phyloP scores from a whole-genome alignment of 1,140 invertebrate species.

The Lepidurus apus region DNA sequence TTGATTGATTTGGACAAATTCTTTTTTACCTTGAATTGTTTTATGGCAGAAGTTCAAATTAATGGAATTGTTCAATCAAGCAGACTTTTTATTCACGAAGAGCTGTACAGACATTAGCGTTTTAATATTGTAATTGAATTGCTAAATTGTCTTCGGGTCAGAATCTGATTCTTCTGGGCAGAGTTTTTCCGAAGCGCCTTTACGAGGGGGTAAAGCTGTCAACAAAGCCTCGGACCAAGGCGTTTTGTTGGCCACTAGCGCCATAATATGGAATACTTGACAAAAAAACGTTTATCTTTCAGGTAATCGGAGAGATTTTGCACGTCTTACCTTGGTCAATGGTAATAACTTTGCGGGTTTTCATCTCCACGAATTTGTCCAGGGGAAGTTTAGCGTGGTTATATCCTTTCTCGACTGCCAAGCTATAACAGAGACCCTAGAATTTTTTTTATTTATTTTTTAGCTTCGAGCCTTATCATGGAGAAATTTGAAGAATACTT shows the following conservation, averaged over 20 bases:
- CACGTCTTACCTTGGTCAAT: conserved; percentile 80
- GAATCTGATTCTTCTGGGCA: not conserved
- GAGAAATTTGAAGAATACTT: conserved; percentile 52
- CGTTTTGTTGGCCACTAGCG: conserved; percentile 67
- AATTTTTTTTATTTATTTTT: conserved; percentile 1
- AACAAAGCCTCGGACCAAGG: conserved; percentile 81
- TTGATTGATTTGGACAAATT: not conserved
- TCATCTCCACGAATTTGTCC: conserved; percentile 84
- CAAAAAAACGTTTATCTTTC: conserved; percentile 34
- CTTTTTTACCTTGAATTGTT: not conserved
- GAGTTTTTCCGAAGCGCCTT: conserved; percentile 51
- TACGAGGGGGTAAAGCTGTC: conserved; percentile 68
- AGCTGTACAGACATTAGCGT: no score
- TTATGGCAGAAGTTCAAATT: not conserved
- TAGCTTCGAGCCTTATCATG: no score
- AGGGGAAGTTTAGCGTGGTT: conserved; percentile 82
- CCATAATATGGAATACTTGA: conserved; percentile 87
- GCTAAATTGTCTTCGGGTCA: not conserved
- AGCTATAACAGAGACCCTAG: conserved; percentile 74
- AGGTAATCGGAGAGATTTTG: conserved; percentile 32
- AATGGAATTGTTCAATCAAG: no score
- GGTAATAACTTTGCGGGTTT: conserved; percentile 87
- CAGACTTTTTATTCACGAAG: no score
- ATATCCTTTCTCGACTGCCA: conserved; percentile 71
- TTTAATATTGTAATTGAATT: no score